Percentiles rank a stretch among this genome's conserved stretches.
Evolutionary conservation across 2,113 vertebrate species (phyloP).

Genomic region (Carollia perspicillata): DNA sequence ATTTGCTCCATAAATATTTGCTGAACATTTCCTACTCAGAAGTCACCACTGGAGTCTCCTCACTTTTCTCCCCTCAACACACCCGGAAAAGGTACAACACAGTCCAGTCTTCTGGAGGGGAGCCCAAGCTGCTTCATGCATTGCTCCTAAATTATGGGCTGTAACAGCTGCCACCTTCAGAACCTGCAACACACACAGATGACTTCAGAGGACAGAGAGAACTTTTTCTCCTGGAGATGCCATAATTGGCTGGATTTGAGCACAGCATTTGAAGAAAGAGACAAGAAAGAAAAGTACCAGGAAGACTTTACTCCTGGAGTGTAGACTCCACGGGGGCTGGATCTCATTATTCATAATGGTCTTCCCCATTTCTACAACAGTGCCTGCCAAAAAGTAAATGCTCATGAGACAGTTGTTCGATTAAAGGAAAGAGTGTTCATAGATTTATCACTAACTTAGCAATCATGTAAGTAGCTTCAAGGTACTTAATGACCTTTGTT

Average conservation of each 20-base stretch:
- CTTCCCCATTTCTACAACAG: background rate
- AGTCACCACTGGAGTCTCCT: background rate
- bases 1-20: constrained; percentile 43
- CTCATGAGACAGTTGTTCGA: background rate
- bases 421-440: background rate
- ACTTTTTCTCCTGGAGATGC: background rate
- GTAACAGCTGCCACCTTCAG: background rate
- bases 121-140: background rate
- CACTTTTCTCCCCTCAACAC: background rate
- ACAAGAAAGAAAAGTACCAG: background rate
- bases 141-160: background rate
- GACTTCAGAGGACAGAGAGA: background rate
- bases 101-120: background rate
- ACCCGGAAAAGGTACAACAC: background rate
- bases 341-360: background rate
- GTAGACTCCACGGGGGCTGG: background rate
- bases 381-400: background rate
- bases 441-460: background rate
- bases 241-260: background rate
- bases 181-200: background rate
- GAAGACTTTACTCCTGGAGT: background rate
- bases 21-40: background rate
- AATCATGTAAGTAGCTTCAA: background rate
- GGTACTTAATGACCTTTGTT: background rate
- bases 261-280: background rate